Evolutionary conservation across 2,888 invertebrate genomes (phyloP), one percentile per base, ranked within the genome.

Genomic region (Lasioglossum zephyrum): DNA sequence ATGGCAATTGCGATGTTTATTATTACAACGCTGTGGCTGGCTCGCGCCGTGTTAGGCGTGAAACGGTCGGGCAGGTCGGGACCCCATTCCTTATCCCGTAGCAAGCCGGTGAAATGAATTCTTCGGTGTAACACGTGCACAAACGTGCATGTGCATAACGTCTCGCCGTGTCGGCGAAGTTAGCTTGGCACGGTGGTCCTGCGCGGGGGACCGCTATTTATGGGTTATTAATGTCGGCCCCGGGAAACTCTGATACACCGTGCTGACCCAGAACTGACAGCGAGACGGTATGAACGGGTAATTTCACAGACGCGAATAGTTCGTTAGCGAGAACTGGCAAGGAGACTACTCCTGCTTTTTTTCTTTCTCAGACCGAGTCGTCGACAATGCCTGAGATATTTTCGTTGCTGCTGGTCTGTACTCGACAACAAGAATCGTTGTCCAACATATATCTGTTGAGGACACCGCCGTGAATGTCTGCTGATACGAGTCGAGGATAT

Each of bases 91-190:
- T 91, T 90, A 92, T 92, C 88, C 89, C 44, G 85, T 69, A 81
- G 90, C 84, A 82, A 91, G 88, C 74, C 86, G 90, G 91, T 87
- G 90, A 92, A 93, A 92, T 91, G 91, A 92, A 93, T 93, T 92
- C 91, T 86, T 85, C 85, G 84, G 77, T 72, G 81, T 79, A 77
- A 81, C 84, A 69, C 82, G 85, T 77, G 88, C 86, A 73, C 86
- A 76, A 76, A 82, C 73, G 75, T 63, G 74, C 36, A 36, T 36
- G 73, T 53, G 73, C 63, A 36, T 18, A 13, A 9, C 49, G 41
- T 49, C 31, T 53, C 73, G 57, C 39, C 69, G 39, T 36, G 66
- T 18, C 66, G 66, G 44, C 18, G 74, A 31, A 73, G 70, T 70
- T 70, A 11, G 57, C 57, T 70, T 70, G 41, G 49, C 73, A 36